phyloP scores from a whole-genome alignment of 92 coral and sea anemone genomes.

The Palythoa heliodiscus region DNA sequence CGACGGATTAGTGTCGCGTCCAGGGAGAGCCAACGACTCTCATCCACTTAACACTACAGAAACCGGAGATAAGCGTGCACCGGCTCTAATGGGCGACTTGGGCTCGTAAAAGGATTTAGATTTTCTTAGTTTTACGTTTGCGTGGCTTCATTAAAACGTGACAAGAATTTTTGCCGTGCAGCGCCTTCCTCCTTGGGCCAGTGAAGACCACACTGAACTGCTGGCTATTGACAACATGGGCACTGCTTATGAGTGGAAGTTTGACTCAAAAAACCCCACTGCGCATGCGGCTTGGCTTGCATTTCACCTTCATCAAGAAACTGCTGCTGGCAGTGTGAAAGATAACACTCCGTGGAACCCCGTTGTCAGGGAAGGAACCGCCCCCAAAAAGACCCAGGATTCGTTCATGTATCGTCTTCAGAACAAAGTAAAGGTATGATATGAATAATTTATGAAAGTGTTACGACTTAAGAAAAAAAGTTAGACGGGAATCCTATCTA shows the following conservation, averaged over 20 bases:
- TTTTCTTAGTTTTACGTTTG: too few species aligned
- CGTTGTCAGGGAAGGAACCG: conserved; percentile 52
- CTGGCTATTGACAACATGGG: conserved; percentile 74
- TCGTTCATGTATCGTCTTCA: conserved; percentile 85
- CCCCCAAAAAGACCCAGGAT: conserved; percentile 68
- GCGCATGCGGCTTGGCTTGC: conserved; percentile 87
- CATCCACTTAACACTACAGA: too few species aligned
- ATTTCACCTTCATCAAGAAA: conserved; percentile 66
- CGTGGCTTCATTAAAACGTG: too few species aligned
- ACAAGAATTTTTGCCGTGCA: conserved; percentile 3
- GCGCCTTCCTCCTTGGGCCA: conserved; percentile 67
- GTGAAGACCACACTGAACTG: conserved; percentile 64
- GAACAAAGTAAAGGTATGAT: conserved; percentile 64
- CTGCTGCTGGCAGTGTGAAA: conserved; percentile 42
- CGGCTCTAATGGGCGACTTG: too few species aligned
- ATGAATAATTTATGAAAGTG: too few species aligned
- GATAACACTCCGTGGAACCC: conserved; percentile 69
- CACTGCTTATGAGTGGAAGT: conserved; percentile 75
- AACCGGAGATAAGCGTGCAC: too few species aligned
- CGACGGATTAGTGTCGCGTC: too few species aligned
- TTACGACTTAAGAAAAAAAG: too few species aligned
- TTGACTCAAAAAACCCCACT: conserved; percentile 70
- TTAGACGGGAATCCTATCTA: too few species aligned
- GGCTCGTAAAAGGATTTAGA: too few species aligned
- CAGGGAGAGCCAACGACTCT: too few species aligned